A percentile compares a stretch with the other conserved stretches of the same genome.
These are phyloP conservation scores for Acrocephalus scirpaceus DNA, from an alignment of 2,797 vertebrate species.

Conservation along the genomic window DNA sequence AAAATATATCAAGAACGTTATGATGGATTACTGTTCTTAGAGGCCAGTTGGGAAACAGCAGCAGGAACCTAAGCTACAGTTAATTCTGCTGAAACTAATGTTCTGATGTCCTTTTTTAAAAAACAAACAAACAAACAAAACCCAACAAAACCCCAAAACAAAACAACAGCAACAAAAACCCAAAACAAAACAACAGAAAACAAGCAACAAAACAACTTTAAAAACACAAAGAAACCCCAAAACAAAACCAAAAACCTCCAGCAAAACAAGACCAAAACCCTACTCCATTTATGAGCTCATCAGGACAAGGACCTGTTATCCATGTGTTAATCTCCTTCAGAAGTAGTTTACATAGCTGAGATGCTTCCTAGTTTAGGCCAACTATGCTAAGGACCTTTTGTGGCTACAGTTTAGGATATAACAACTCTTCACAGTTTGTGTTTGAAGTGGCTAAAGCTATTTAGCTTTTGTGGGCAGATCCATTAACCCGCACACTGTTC, in stretches of 20 bases:
- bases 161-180: not conserved
- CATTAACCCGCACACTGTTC: not conserved
- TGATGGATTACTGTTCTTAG: not conserved
- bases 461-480: not conserved
- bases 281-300: not conserved
- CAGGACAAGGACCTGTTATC: not conserved
- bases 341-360: conserved; percentile 24
- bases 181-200: not conserved
- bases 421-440: not conserved
- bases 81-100: not conserved
- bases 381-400: not conserved
- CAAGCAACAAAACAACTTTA: not conserved
- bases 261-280: not conserved
- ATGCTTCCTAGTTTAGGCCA: conserved; percentile 9
- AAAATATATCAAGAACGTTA: not conserved
- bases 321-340: not conserved
- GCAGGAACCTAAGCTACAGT: not conserved
- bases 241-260: not conserved
- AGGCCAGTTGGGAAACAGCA: not conserved
- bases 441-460: conserved; percentile 38
- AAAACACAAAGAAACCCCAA: rapidly evolving
- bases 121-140: too few species aligned
- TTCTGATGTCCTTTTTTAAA: not conserved
- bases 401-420: not conserved
- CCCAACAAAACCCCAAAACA: not conserved